Evolutionary conservation across 2,797 vertebrate species (phyloP).

Genomic region (Cephalopachus bancanus): DNA sequence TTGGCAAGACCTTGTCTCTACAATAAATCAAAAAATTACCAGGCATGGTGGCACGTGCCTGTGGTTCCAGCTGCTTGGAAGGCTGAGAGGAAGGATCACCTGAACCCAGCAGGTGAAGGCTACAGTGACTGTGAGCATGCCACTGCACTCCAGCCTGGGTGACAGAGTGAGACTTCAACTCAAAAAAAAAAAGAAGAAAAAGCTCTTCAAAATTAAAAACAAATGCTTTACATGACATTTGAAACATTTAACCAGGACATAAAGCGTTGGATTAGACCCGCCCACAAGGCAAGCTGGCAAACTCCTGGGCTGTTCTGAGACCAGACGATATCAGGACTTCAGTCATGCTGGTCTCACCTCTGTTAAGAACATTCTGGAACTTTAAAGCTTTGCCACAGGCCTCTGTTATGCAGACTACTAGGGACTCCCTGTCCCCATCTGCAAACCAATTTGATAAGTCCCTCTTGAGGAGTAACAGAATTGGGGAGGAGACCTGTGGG

Average conservation of each 20-base stretch:
- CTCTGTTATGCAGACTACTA: background rate
- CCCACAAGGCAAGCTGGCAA: background rate
- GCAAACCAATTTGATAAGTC: background rate
- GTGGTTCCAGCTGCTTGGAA: background rate
- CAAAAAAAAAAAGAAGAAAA: background rate
- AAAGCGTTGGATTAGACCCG: background rate
- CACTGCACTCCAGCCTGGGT: background rate
- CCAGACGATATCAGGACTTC: background rate
- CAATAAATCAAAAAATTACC: background rate
- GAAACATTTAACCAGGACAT: background rate
- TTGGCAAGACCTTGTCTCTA: background rate
- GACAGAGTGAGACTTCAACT: background rate
- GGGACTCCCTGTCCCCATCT: background rate
- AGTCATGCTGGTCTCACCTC: background rate
- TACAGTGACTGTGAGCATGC: background rate
- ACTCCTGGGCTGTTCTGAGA: background rate
- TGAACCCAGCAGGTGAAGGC: background rate
- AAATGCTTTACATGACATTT: background rate
- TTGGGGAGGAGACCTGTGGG: background rate
- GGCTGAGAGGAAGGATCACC: background rate
- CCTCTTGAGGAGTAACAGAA: background rate
- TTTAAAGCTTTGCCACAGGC: background rate
- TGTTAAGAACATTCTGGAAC: background rate
- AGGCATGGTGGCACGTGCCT: background rate
- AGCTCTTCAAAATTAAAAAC: background rate